These are phyloP conservation scores for Oligia fasciuncula DNA, from an alignment of 2,888 invertebrate species.

Conservation along the genomic window DNA sequence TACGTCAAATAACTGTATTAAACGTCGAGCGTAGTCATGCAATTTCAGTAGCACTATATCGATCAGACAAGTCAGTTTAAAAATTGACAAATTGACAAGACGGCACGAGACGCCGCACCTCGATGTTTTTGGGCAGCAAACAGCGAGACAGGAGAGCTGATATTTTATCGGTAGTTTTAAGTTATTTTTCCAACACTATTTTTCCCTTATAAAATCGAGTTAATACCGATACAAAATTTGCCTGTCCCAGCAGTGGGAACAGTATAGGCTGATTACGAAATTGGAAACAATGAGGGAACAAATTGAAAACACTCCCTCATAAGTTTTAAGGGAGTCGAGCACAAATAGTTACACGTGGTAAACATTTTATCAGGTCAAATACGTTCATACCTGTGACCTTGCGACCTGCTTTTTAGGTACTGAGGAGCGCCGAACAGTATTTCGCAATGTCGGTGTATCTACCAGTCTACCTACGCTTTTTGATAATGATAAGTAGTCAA, in stretches of 20 bases:
- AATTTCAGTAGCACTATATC: slow-evolving; percentile 24
- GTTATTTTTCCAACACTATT: not conserved
- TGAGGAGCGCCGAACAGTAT: slow-evolving; percentile 20
- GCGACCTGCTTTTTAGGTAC: slow-evolving; percentile 23
- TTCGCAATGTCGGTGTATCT: slow-evolving; percentile 10
- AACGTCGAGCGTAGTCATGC: not conserved
- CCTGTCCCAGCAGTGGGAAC: not conserved
- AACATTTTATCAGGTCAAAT: slow-evolving; percentile 22
- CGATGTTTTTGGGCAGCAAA: not conserved
- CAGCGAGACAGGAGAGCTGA: not conserved
- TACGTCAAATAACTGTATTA: not conserved
- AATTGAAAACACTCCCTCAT: not conserved
- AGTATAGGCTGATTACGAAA: not conserved
- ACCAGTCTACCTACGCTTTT: slow-evolving; percentile 23
- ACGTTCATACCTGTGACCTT: slow-evolving; percentile 41
- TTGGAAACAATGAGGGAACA: not conserved
- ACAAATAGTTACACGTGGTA: not conserved
- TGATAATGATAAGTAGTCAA: slow-evolving; percentile 12
- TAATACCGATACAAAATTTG: not conserved
- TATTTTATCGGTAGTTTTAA: not conserved
- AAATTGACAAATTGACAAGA: slow-evolving; percentile 22
- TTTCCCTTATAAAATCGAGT: not conserved
- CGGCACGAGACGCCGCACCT: not conserved
- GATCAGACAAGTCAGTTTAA: slow-evolving; percentile 10
- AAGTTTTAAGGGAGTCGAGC: slow-evolving; percentile 9